Base-by-base conservation (phyloP, 2,113 vertebrate genomes). In the Cisticola juncidis region DNA sequence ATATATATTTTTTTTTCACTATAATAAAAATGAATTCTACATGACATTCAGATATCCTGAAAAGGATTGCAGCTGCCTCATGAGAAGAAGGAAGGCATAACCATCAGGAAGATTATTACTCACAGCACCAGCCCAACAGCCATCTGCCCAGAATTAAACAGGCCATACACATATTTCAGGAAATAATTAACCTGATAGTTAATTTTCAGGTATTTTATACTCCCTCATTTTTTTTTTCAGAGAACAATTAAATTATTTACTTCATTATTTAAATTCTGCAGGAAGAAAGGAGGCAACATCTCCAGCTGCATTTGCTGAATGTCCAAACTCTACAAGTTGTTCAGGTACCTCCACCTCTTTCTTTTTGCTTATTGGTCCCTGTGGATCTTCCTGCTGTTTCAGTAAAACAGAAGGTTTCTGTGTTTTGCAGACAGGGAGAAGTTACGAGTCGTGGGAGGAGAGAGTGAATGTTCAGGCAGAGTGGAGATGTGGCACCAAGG, bases 401-500 rank as follows among this genome's bases (percentile, higher is more conserved):
- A 88, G 72, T 57, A 54, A 76, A 53, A 58, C 12, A 93, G n/a
- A 42, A 66, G 8, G 15, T 44, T 84, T 93, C 72, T 93, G 51
- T 97, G 79, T 91, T 94, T 86, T 91, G 64, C 80, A 97, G 96
- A 94, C 51, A 95, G 36, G 48, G 95, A 97, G 72, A 97, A 95
- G 91, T 47, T 97, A 56, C 94, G 83, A 92, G 42, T 96, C 72
- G 6, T 77, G 48, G 96, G 86, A 94, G 91, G 94, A 94, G 36
- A 92, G 28, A 31, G 94, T 33, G 69, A 25, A 40, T 97, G 96
- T 35, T 95, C 95, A 40, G 96, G 95, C 69, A 92, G 96, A 95
- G 92, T 97, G 86, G 96, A 97, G 77, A 93, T 97, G 86, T 97
- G 96, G 95, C 86, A 94, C 19, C 88, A 92, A 35, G 94, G 96